Evolutionary conservation across 2,797 vertebrate species (phyloP).

Genomic region (Myotis findleyi): DNA sequence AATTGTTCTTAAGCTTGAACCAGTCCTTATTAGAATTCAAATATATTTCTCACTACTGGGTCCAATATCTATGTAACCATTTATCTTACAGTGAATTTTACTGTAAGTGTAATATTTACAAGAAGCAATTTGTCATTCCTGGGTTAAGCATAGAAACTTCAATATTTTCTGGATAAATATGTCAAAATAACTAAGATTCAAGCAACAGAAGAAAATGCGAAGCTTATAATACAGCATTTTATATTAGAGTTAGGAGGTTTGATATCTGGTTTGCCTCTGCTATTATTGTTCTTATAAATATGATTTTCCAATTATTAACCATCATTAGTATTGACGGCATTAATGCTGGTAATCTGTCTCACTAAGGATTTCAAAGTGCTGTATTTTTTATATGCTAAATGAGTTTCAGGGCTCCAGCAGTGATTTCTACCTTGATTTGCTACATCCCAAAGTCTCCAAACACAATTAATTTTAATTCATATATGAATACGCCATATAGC

Average conservation of each 20-base stretch:
- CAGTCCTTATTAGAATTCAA: constrained; percentile 83
- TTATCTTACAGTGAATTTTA: constrained; percentile 84
- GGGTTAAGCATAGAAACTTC: constrained; percentile 76
- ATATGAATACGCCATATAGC: constrained; percentile 31
- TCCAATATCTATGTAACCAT: constrained; percentile 77
- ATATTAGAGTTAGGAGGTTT: constrained; percentile 29
- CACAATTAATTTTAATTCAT: constrained; percentile 77
- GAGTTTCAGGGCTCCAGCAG: constrained; percentile 49
- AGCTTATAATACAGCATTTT: constrained; percentile 34
- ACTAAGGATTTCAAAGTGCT: constrained; percentile 72
- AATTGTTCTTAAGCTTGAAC: constrained; percentile 75
- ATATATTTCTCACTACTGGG: constrained; percentile 79
- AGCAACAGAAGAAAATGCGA: constrained; percentile 51
- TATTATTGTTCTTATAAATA: constrained; percentile 72
- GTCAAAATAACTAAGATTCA: constrained; percentile 76
- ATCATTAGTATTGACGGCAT: constrained; percentile 76
- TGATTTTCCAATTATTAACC: constrained; percentile 77
- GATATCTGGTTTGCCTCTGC: constrained; percentile 39
- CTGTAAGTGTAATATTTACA: constrained; percentile 86
- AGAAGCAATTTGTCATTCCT: constrained; percentile 84
- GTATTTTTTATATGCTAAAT: constrained; percentile 61
- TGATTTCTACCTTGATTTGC: constrained; percentile 59
- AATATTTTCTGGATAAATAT: constrained; percentile 79
- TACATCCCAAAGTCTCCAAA: constrained; percentile 68
- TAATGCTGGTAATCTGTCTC: constrained; percentile 73